Evolutionary conservation across 1,140 invertebrate species (phyloP), one percentile per base, ranked within the genome.

Genomic region (Pseudoatta argentina): DNA sequence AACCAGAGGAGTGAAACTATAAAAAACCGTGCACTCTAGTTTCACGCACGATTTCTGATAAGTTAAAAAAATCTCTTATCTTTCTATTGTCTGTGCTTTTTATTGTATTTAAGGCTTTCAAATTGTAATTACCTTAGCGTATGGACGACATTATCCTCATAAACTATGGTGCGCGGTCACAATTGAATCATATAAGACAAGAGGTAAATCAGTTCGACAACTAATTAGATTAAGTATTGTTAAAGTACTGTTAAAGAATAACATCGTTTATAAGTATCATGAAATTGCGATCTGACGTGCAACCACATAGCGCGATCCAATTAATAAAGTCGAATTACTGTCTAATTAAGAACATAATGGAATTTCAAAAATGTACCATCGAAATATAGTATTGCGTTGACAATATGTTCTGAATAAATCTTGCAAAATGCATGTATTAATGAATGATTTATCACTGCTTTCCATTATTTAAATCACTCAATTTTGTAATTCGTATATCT

Each of bases 351-450:
- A 39, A 66, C 63, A 12, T 18, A 34, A 66, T n/a, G 63, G 63
- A 66, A 66, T 66, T 64, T 34, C 30, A 30, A 34, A 34, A 66
- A 66, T 24, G 34, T 59, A 59, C 21, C 21, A 59, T 66, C 63
- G 63, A 66, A 34, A 34, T 66, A 12, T 66, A 34, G 30, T 66
- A 66, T 34, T 66, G 0, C 7, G 63, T 8, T 30, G 8, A 34
- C 63, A 66, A 64, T 66, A 18, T 18, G 61, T 64, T 64, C 7
- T 30, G 30, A 66, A 66, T 66, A 14, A 66, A 66, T 66, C 3
- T 18, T n/a, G 30, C 34, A 67, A 39, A 67, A 67, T 66, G 14
- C 16, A 67, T 39, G n/a, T 67, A 67, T n/a, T 44, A 67, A 67
- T 39, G 44, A 67, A 67, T 67, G 34, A 44, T 67, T 39, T 67